Evolutionary conservation across 2,888 invertebrate species (phyloP).

Genomic region (Myopa tessellatipennis): DNA sequence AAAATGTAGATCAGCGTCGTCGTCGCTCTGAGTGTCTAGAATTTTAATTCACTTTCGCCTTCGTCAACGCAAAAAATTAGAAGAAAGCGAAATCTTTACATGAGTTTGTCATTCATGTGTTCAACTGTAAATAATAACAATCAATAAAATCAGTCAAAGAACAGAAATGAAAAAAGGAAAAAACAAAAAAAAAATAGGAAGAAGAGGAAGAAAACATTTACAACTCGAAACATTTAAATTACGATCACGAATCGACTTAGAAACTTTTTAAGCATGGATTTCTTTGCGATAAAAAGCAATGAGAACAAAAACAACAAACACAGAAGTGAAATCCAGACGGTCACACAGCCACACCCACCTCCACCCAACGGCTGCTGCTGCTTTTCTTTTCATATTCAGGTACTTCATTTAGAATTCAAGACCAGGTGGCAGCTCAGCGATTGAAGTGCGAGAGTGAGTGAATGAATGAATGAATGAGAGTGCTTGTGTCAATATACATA

Average conservation of each 20-base stretch:
- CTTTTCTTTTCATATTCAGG: background rate
- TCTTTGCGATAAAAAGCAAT: slow-evolving; percentile 16
- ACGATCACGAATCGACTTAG: slow-evolving; percentile 13
- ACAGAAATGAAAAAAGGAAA: background rate
- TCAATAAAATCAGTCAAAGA: background rate
- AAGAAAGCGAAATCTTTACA: slow-evolving; percentile 46
- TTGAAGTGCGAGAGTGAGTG: background rate
- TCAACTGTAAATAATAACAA: background rate
- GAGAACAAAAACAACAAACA: slow-evolving; percentile 1
- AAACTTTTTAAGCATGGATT: slow-evolving; percentile 28
- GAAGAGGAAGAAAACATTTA: background rate
- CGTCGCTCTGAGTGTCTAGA: background rate
- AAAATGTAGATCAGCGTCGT: background rate
- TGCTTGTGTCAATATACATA: background rate
- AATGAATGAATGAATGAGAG: no score
- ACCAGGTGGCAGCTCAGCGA: slow-evolving; percentile 2
- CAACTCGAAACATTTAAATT: slow-evolving; percentile 6
- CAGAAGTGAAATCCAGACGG: slow-evolving; percentile 11
- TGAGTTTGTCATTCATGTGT: background rate
- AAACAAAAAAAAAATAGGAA: background rate
- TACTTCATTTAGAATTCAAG: slow-evolving; percentile 22
- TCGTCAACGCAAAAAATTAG: slow-evolving; percentile 30
- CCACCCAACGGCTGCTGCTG: background rate
- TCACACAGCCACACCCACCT: background rate
- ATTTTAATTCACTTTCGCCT: slow-evolving; percentile 34